Conservation (phyloP, 2,113 vertebrate species). For the Poecilia latipinna region DNA sequence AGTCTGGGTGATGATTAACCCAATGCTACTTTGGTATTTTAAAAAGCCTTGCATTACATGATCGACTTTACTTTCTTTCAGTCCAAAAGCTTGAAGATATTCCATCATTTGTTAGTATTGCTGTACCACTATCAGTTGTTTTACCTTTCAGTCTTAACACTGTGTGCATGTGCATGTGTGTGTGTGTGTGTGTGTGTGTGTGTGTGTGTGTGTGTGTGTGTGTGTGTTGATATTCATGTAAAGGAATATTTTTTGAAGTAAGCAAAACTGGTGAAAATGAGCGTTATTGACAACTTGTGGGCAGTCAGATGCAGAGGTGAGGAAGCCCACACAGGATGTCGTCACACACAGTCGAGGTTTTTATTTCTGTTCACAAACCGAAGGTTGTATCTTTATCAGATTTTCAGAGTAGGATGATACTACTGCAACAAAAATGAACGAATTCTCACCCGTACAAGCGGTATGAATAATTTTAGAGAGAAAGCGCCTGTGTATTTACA, state of each 20-base stretch:
- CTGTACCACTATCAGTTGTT: neutral
- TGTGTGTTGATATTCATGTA: neutral
- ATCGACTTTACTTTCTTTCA: neutral
- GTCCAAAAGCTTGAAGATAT: neutral
- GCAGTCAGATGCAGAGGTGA: slow-evolving; percentile 5
- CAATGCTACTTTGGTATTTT: neutral
- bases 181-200: too few species aligned
- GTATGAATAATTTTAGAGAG: too few species aligned
- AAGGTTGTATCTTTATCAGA: neutral
- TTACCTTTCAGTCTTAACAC: neutral
- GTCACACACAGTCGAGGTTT: neutral
- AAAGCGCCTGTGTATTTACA: too few species aligned
- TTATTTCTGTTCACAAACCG: neutral
- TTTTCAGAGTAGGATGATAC: neutral
- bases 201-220: neutral
- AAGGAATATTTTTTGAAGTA: slow-evolving; percentile 1
- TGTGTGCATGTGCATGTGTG: too few species aligned
- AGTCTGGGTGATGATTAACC: neutral
- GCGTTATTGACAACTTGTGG: slow-evolving; percentile 20
- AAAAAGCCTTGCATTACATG: neutral
- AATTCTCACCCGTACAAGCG: neutral
- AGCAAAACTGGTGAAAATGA: neutral
- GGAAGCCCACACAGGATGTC: neutral
- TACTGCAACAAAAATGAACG: neutral
- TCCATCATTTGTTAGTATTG: neutral